Base-by-base conservation (phyloP, 1,140 invertebrate genomes). In the Hirudo medicinalis region DNA sequence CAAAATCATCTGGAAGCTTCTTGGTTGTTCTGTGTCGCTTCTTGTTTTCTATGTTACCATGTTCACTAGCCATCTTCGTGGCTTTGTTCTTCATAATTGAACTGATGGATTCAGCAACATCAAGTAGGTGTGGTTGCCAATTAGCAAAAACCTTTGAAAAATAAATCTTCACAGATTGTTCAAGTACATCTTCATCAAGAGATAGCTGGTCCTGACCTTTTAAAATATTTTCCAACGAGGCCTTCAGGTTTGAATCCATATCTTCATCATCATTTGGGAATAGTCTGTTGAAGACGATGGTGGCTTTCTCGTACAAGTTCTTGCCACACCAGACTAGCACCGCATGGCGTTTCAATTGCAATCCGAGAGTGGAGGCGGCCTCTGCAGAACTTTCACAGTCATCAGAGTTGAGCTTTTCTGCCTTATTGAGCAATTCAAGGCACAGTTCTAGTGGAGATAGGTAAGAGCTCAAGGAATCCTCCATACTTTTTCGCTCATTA, bases 1-100 rank as follows among this genome's bases (percentile, higher is more conserved):
- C 57, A 63, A 63, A 63, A 11, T 63, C 57, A 63, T 63, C 29
- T n/a, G 57, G 57, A 63, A 63, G 57, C 29, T 63, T 63, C 29
- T 63, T 63, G 2, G 57, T 25, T 2, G 57, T 63, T 63, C 57
- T 22, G 19, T 63, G 57, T 63, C 57, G 9, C 29, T 63, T 63
- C 22, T 63, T 63, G 29, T 22, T 25, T 25, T 63, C 57, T 15
- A 63, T 15, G 19, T 22, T 63, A 22, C 22, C 22, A 63, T 63
- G 22, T 63, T 25, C 22, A 22, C 57, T 63, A 25, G 11, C 57
- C 57, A 63, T 63, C 15, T 49, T 49, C 8, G 17, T 2, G 57
- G 8, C 29, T 11, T 63, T 63, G 29, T 13, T 63, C 57, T 63
- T 63, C 11, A 25, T 22, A 11, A 63, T n/a, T 8, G 43, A 49